Conservation (phyloP, 2,797 vertebrate genomes). For the Cottoperca gobio region DNA sequence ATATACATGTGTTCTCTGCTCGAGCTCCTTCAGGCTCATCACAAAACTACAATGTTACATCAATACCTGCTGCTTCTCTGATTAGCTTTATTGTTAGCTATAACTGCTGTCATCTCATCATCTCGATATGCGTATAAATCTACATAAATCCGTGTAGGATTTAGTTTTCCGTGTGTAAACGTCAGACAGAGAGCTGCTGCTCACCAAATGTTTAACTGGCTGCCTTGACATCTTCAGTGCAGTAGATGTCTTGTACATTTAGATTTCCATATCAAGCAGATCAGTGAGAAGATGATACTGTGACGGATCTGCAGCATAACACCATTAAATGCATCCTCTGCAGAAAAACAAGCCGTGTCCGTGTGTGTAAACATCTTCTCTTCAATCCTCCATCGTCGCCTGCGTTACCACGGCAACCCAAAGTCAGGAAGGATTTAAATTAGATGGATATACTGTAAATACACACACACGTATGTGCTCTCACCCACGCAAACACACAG, state of each 20-base stretch:
- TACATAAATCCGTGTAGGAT: no score
- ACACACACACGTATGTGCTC: not conserved
- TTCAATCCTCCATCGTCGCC: constrained; percentile 16
- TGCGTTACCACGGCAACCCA: constrained; percentile 78
- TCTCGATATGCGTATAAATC: no score
- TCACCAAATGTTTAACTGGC: no score
- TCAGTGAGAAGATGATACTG: not conserved
- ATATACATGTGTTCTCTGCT: no score
- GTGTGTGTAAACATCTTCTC: constrained; percentile 7
- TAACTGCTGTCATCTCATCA: no score
- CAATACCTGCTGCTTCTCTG: no score
- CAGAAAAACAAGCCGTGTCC: not conserved
- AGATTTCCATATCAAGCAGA: not conserved
- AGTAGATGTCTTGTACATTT: not conserved
- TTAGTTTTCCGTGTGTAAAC: no score
- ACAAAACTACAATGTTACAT: not conserved
- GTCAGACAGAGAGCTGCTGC: no score
- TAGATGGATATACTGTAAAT: constrained; percentile 52
- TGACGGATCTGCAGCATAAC: not conserved
- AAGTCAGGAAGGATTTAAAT: constrained; percentile 64
- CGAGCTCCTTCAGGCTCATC: not conserved
- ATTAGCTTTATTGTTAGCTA: no score
- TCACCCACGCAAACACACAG: constrained; percentile 3
- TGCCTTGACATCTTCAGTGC: no score
- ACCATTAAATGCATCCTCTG: not conserved